Base-by-base conservation (phyloP, 2,113 vertebrate genomes). In the Morone saxatilis region DNA sequence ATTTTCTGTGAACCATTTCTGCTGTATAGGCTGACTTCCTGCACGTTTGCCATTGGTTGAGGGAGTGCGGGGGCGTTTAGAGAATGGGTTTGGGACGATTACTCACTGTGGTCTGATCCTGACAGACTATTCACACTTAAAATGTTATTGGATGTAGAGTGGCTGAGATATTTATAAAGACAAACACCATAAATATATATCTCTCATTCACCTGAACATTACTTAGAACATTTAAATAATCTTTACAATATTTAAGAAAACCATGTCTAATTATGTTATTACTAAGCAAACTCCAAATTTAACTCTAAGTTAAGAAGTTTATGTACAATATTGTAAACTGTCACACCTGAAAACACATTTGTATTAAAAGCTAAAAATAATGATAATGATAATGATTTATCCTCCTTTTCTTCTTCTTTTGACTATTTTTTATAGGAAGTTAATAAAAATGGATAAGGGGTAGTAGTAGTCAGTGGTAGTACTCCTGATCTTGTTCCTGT, bases 11-110 rank as follows among this genome's bases (percentile, higher is more conserved):
- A 31, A 31, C 31, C 31, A 31, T 31, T 31, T 31, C 31, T 6
- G 19, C 22, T 59, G 31, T 56, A 25, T 25, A 43, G 38, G 45
- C 41, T 22, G 56, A 54, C 83, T 73, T 89, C 85, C 80, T 85
- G 47, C 60, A 53, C 62, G 48, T 70, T 72, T 69, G 17, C 19
- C 20, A n/a, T 20, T 38, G 20, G 25, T 7, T 63, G 50, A 63
- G 14, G 16, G 13, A 54, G 40, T 0, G 31, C 14, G 12, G 31
- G 38, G 56, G 48, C 11, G 61, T 59, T 43, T 11, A 53, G 16
- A 62, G 40, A 72, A 48, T 63, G 61, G 38, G 62, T 71, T 16
- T 53, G 40, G 71, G 54, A 56, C 1, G 17, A 54, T 85, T 84
- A 79, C 66, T 88, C 78, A 83, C 59, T 12, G 12, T 54, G 19